These are phyloP conservation scores for Agrotis clavis DNA, from an alignment of 2,888 invertebrate genomes.

Conservation along the genomic window DNA sequence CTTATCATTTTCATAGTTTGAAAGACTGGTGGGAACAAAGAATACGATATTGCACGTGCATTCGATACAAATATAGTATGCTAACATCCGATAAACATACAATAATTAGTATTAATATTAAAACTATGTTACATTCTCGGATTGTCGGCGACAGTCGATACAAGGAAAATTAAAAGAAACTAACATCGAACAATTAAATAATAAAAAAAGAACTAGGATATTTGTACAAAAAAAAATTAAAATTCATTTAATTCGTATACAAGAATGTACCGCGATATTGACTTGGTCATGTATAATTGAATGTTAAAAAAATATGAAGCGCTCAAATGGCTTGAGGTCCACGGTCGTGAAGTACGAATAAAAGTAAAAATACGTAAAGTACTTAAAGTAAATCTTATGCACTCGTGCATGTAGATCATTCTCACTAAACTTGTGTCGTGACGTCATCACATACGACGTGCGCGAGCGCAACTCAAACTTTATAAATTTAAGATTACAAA, in stretches of 20 bases:
- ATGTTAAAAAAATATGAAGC: constrained; percentile 52
- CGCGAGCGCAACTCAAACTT: constrained; percentile 22
- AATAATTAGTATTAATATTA: constrained; percentile 59
- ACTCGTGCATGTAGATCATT: constrained; percentile 60
- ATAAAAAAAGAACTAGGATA: constrained; percentile 56
- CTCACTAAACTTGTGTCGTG: constrained; percentile 63
- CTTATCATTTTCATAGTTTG: constrained; percentile 46
- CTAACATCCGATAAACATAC: constrained; percentile 62
- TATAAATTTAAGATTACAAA: too few species aligned
- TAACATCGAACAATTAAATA: constrained; percentile 68
- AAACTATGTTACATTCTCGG: constrained; percentile 63
- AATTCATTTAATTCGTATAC: constrained; percentile 71
- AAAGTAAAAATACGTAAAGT: constrained; percentile 60
- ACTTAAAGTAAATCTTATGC: constrained; percentile 62
- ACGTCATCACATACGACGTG: constrained; percentile 56
- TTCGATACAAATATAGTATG: constrained; percentile 66
- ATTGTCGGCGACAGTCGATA: constrained; percentile 51
- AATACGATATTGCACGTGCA: constrained; percentile 67
- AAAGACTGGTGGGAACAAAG: constrained; percentile 61
- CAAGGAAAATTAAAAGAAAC: constrained; percentile 40
- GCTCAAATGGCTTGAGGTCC: constrained; percentile 49
- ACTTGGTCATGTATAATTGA: constrained; percentile 58
- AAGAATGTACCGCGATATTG: constrained; percentile 56
- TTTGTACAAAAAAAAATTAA: constrained; percentile 72
- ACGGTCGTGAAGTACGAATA: constrained; percentile 48